Evolutionary conservation across 2,113 vertebrate genomes (phyloP).

Genomic region (Mixornis gularis): DNA sequence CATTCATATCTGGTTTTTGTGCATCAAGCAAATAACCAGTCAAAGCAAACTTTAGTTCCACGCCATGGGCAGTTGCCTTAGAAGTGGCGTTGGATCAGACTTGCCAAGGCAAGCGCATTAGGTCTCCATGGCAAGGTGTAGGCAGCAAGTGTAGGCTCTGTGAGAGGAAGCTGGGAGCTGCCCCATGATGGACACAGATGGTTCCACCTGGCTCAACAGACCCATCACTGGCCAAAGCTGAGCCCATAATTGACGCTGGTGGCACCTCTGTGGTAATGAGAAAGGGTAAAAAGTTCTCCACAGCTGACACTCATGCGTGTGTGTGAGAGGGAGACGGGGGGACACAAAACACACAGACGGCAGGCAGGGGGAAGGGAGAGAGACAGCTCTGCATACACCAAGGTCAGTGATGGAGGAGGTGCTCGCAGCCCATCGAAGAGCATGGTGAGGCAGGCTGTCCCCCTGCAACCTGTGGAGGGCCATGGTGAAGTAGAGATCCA

Average conservation of each 20-base stretch:
- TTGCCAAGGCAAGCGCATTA: not conserved
- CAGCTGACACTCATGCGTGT: rapidly evolving
- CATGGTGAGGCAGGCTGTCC: not conserved
- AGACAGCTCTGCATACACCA: not conserved
- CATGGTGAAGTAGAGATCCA: rapidly evolving
- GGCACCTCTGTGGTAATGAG: not conserved
- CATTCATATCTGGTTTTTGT: not conserved
- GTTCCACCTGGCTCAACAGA: not conserved
- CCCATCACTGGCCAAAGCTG: not conserved
- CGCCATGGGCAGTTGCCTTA: not conserved
- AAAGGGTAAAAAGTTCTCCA: not conserved
- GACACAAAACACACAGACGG: rapidly evolving
- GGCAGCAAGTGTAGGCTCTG: not conserved
- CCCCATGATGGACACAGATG: not conserved
- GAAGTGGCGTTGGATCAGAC: not conserved
- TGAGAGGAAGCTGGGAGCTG: not conserved
- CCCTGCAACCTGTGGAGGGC: not conserved
- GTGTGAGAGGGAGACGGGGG: rapidly evolving
- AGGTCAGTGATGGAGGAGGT: not conserved
- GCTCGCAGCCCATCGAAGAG: not conserved
- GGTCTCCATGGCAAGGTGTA: not conserved
- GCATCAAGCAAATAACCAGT: not conserved
- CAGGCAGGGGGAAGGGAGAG: not conserved
- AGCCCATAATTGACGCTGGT: not conserved
- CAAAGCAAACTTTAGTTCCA: slow-evolving; percentile 10